Evolutionary conservation across 1,140 invertebrate genomes (phyloP), one percentile per base, ranked within the genome.

Genomic region (Meloidogyne floridensis): DNA sequence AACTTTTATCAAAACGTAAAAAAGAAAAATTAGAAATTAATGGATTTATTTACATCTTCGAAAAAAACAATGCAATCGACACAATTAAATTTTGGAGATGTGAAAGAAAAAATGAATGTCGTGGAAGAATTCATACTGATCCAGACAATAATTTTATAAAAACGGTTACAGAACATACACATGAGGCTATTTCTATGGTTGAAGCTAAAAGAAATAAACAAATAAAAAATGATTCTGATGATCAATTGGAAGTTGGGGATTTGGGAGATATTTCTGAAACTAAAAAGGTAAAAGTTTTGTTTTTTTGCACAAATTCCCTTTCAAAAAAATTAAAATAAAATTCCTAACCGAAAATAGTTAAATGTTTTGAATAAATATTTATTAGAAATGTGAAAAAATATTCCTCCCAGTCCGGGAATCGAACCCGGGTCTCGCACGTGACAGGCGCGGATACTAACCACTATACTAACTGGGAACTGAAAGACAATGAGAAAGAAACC

Each of bases 1-100:
- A 65, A 65, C 59, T 65, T 5, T 65, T 65, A 18, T 18, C 15
- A 4, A 74, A 51, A 74, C 43, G 72, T 15, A 47, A 32, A 74
- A 74, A 74, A 18, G 43, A 47, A 47, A 74, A 74, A 18, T 18
- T 74, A n/a, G 72, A 51, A 54, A 15, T 51, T 18, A 7, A 74
- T 6, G 72, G 72, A 47, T 51, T 51, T 51, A 15, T 74, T 54
- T 74, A 74, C n/a, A 74, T 51, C 7, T 74, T 51, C 5, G 72
- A 74, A 47, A 47, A 54, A 32, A 18, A 51, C 43, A 54, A 74
- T 54, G 72, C 72, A 51, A 74, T 54, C 15, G 72, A 54, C 6
- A 74, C 72, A 15, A 74, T 51, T n/a, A 74, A 74, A 54, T 74
- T 74, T 74, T 74, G 72, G 72, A 47, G 72, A 47, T 74, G 72